A percentile compares a stretch with the other conserved stretches of the same genome.
These are phyloP conservation scores for Puffinus mauretanicus DNA, from an alignment of 2,113 vertebrate genomes.

Conservation along the genomic window DNA sequence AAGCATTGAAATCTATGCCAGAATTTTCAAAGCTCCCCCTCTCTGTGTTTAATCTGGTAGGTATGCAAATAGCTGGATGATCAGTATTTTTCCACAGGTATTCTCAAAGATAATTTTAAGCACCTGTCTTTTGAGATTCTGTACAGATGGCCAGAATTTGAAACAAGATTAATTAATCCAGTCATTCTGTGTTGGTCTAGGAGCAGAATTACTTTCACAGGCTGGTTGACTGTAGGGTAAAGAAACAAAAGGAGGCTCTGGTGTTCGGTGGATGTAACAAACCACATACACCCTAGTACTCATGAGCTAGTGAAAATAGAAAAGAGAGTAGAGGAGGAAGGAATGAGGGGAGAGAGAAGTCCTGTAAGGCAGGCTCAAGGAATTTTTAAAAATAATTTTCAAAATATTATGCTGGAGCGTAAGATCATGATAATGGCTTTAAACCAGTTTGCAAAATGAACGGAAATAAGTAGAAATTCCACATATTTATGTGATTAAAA, in stretches of 20 bases:
- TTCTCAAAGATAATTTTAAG: constrained; percentile 52
- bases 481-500: background rate
- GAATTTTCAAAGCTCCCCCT: constrained; percentile 28
- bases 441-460: background rate
- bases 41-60: constrained; percentile 2
- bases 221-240: background rate
- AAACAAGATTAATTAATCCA: constrained; percentile 44
- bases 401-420: background rate
- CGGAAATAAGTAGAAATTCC: background rate
- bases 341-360: background rate
- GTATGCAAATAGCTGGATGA: constrained; percentile 37
- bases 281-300: background rate
- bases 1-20: constrained; percentile 33
- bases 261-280: background rate
- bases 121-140: constrained; percentile 47
- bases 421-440: background rate
- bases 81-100: constrained; percentile 52
- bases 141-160: constrained; percentile 46
- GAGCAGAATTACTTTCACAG: background rate
- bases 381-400: background rate
- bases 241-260: background rate
- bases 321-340: background rate
- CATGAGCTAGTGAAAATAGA: background rate
- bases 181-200: constrained; percentile 20
- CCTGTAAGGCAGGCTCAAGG: background rate